Evolutionary conservation across 2,888 invertebrate genomes (phyloP), one percentile per base, ranked within the genome.

Genomic region (Rhorus exstirpatorius): DNA sequence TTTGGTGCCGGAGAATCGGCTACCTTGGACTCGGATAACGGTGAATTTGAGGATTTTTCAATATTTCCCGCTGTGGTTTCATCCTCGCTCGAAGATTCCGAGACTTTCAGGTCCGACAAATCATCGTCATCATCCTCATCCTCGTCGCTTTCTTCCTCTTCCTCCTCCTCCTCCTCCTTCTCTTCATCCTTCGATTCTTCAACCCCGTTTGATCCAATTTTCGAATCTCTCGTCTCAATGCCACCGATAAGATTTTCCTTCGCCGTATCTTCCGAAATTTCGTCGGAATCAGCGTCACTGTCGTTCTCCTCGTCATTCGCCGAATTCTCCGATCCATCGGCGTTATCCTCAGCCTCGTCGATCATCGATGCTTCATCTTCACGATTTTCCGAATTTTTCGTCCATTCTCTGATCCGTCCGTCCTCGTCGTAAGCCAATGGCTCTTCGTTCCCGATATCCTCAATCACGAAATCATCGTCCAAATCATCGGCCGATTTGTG

Each of bases 401-500:
- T 78, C 35, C 75, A 60, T 46, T 61, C 84, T 46, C 79, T 79
- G 0, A 93, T 93, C 75, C 93, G 93, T 1, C 94, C 94, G 31
- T 94, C 93, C 7, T 94, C 94, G 80, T 94, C 94, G 49, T 94
- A 94, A 0, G 94, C 94, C 71, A 94, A 86, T 91, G 94, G 19
- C 60, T 72, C 93, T 79, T 94, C 94, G 70, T 92, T 92, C 1
- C 90, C 87, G 77, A 95, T 95, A 17, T 94, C 93, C 68, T 95
- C 95, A 81, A 95, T 91, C 46, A 95, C 94, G 88, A 96, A 96
- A 91, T 96, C 96, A 93, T 97, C 97, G 87, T 98, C 97, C 76
- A 98, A 94, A 92, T 97, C 98, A 93, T 98, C 98, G 0, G 97
- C 98, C 81, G 96, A 96, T 76, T 95, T 95, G 86, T 98, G 97